Conservation (phyloP, 2,113 vertebrate species). For the Micronycteris hirsuta region DNA sequence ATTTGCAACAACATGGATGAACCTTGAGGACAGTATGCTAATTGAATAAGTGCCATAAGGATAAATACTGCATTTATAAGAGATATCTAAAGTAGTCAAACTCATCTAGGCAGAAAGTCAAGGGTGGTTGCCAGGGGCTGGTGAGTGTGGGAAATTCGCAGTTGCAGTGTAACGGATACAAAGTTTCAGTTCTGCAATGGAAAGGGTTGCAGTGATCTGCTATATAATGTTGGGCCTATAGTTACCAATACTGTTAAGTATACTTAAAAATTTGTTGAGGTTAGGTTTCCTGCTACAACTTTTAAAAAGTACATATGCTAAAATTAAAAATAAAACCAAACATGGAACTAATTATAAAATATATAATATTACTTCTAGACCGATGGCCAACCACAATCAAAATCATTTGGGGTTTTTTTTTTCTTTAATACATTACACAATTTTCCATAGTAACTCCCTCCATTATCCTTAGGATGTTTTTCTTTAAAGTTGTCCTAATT, state of each 20-base stretch:
- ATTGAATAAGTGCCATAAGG: background rate
- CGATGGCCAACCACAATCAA: background rate
- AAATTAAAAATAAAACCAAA: background rate
- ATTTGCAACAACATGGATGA: background rate
- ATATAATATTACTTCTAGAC: conserved; percentile 8
- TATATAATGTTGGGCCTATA: background rate
- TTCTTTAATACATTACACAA: background rate
- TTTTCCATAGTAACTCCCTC: conserved; percentile 6
- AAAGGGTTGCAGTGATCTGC: background rate
- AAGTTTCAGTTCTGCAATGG: background rate
- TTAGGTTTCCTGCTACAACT: background rate
- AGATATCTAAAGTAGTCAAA: background rate
- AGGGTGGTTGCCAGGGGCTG: background rate
- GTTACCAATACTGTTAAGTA: background rate
- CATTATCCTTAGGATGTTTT: background rate
- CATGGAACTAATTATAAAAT: background rate
- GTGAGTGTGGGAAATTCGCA: background rate
- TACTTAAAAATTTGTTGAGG: background rate
- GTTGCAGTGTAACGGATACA: background rate
- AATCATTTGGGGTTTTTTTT: background rate
- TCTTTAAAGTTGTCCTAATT: conserved; percentile 14
- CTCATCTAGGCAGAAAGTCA: background rate
- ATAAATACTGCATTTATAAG: background rate
- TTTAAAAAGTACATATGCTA: background rate
- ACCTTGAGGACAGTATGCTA: background rate